Evolutionary conservation across 2,113 vertebrate species (phyloP).

Genomic region (Podarcis cretensis): DNA sequence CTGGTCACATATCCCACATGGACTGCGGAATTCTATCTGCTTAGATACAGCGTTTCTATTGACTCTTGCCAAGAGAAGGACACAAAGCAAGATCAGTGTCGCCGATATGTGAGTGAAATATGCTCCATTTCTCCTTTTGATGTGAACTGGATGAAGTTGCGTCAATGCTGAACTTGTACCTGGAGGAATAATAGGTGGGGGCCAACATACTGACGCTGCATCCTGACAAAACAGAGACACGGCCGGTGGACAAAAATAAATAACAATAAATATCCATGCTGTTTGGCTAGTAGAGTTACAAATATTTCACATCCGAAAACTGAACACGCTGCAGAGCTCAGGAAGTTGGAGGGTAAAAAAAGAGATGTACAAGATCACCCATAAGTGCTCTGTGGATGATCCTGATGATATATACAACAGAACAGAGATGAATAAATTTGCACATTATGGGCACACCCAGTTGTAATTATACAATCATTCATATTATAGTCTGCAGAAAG

Average conservation of each 20-base stretch:
- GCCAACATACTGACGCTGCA: no score
- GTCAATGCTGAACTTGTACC: no score
- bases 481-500: not conserved
- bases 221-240: no score
- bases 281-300: not conserved
- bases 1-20: not conserved
- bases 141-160: no score
- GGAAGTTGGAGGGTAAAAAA: not conserved
- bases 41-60: not conserved
- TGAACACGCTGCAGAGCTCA: not conserved
- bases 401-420: not conserved
- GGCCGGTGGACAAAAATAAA: no score
- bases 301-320: not conserved
- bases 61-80: not conserved
- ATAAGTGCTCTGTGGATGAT: not conserved
- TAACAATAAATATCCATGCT: not conserved
- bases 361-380: not conserved
- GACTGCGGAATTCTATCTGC: not conserved
- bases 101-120: no score
- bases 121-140: no score
- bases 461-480: not conserved
- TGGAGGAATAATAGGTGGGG: no score
- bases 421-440: not conserved
- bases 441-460: not conserved
- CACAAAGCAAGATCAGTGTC: not conserved